Evolutionary conservation across 2,797 vertebrate species (phyloP), one percentile per base, ranked within the genome.

Genomic region (Avahi laniger): DNA sequence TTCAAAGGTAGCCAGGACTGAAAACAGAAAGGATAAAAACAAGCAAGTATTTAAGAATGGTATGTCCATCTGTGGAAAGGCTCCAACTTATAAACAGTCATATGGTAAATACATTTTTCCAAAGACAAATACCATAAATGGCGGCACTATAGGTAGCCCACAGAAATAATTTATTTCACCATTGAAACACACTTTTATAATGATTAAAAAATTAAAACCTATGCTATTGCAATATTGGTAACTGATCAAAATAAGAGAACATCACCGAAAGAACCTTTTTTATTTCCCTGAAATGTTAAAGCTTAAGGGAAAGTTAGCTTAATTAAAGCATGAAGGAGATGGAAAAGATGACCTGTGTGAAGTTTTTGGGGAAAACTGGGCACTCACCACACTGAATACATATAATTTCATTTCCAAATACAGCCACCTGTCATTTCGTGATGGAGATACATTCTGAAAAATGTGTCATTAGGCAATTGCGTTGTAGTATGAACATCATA

Each of bases 401-500:
- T 10, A 33, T 63, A 91, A 94, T 59, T 93, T 95, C 9, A 80
- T 81, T 95, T 89, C 85, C 61, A 95, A 97, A 95, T 38, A 54
- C 24, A 54, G 50, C 14, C 76, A 79, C n/a, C n/a, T 54, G 50
- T 26, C 22, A 54, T 35, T 57, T 79, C 48, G n/a, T 30, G 50
- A 38, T 43, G 35, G 50, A 20, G 50, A n/a, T 54, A 79, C 26
- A 8, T 38, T 57, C n/a, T 79, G 13, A 54, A 24, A 78, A 57
- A 54, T 54, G 22, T 17, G 22, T 57, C 52, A 79, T 28, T 28
- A 79, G 76, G n/a, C 50, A 57, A 38, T 3, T 57, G 76, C 24
- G 1, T 3, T 35, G 22, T 7, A 54, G 50, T 26, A 50, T 54
- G 24, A 54, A 79, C 50, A 79, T 38, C 7, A 9, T 5, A 57